phyloP scores from a whole-genome alignment of 2,888 invertebrate genomes.

The Criorhina ranunculi region DNA sequence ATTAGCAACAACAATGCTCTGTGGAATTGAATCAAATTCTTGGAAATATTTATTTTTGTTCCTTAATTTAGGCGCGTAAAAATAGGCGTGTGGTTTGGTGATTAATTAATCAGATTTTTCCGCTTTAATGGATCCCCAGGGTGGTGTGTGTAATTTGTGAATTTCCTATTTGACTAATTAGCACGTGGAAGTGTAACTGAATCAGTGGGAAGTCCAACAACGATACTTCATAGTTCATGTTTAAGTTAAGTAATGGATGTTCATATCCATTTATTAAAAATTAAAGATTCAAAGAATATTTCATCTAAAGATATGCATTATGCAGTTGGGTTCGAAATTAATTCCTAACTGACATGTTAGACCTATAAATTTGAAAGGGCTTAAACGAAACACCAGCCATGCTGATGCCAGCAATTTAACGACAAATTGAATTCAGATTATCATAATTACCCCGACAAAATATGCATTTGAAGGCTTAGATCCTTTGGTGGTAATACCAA shows the following conservation, averaged over 20 bases:
- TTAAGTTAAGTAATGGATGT: too few species aligned
- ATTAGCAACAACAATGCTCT: neutral
- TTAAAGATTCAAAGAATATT: neutral
- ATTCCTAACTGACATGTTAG: too few species aligned
- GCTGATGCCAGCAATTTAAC: neutral
- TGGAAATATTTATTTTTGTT: neutral
- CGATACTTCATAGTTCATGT: too few species aligned
- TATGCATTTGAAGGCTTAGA: neutral
- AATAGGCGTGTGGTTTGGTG: neutral
- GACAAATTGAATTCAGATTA: conserved; percentile 8
- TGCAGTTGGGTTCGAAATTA: too few species aligned
- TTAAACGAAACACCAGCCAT: neutral
- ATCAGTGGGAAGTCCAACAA: neutral
- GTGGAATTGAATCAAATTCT: conserved; percentile 4
- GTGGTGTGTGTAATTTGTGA: neutral
- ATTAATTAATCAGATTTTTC: conserved; percentile 6
- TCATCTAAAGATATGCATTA: too few species aligned
- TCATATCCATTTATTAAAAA: neutral
- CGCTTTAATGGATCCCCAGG: neutral
- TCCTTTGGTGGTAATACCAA: neutral
- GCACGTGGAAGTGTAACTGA: neutral
- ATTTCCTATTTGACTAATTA: neutral
- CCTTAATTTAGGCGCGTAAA: neutral
- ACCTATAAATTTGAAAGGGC: neutral
- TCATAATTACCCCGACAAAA: conserved; percentile 1